Evolutionary conservation across 2,888 invertebrate genomes (phyloP).

Genomic region (Helleia helle): DNA sequence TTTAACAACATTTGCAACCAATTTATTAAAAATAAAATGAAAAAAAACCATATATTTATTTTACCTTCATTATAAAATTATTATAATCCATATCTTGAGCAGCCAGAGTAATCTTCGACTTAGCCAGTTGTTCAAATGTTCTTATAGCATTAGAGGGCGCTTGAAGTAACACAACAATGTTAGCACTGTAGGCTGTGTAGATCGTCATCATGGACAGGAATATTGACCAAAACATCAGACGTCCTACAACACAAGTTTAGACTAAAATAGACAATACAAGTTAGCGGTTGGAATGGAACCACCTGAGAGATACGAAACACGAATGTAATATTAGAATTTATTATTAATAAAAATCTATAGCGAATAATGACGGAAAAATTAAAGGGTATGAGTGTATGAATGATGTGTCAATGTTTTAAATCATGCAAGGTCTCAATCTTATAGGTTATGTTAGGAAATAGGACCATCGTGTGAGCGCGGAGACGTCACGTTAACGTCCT

Average conservation of each 20-base stretch:
- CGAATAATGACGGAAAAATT: too few relatives aligned
- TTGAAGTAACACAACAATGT: slow-evolving; percentile 78
- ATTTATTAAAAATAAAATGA: too few relatives aligned
- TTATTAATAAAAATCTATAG: too few relatives aligned
- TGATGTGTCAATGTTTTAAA: too few relatives aligned
- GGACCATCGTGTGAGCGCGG: too few relatives aligned
- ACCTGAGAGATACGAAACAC: too few relatives aligned
- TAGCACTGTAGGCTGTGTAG: slow-evolving; percentile 79
- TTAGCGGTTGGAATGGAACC: too few relatives aligned
- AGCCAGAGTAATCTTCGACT: slow-evolving; percentile 74
- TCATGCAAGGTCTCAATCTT: too few relatives aligned
- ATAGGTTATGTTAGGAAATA: too few relatives aligned
- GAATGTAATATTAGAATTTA: too few relatives aligned
- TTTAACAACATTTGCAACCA: too few relatives aligned
- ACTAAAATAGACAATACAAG: not conserved
- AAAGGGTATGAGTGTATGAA: too few relatives aligned
- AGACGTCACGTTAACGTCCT: not conserved
- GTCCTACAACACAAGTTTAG: slow-evolving; percentile 38
- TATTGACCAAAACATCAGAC: slow-evolving; percentile 41
- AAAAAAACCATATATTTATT: not conserved
- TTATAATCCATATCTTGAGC: slow-evolving; percentile 76
- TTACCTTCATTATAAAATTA: slow-evolving; percentile 72
- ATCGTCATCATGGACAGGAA: slow-evolving; percentile 66
- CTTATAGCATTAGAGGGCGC: slow-evolving; percentile 74
- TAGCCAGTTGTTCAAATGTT: slow-evolving; percentile 65